Conservation (phyloP, 2,113 vertebrate species). For the Lonchura striata region DNA sequence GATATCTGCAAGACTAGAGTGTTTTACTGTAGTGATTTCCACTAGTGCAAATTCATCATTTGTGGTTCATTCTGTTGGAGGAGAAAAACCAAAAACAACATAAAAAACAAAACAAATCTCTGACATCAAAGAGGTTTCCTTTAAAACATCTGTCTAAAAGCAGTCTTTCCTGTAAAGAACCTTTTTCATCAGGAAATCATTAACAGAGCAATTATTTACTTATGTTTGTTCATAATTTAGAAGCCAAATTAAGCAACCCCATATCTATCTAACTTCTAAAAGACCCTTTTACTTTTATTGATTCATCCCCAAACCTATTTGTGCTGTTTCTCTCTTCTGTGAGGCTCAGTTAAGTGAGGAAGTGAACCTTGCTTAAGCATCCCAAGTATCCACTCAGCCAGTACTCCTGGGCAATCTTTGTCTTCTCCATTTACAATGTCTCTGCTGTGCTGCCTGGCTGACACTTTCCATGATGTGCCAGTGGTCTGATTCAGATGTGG, state of each 20-base stretch:
- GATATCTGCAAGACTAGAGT: background rate
- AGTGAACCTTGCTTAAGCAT: background rate
- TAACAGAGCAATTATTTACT: background rate
- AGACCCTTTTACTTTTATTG: background rate
- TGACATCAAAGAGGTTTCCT: background rate
- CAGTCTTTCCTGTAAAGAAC: background rate
- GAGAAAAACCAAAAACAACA: background rate
- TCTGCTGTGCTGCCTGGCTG: background rate
- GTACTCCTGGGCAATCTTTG: background rate
- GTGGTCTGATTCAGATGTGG: background rate
- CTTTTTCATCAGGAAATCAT: background rate
- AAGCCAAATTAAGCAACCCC: background rate
- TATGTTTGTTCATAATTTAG: background rate
- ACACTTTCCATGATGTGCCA: fast-evolving
- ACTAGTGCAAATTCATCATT: background rate
- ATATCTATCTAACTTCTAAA: background rate
- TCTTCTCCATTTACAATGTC: background rate
- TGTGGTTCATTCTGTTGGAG: background rate
- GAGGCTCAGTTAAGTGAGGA: background rate
- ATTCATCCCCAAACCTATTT: background rate
- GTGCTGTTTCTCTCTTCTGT: background rate
- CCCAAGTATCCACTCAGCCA: background rate
- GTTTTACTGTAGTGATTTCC: background rate
- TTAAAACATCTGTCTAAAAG: background rate
- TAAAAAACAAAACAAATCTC: background rate